Conservation (phyloP, 35 echinoderm and acorn worm species). For the Hemicentrotus pulcherrimus region DNA sequence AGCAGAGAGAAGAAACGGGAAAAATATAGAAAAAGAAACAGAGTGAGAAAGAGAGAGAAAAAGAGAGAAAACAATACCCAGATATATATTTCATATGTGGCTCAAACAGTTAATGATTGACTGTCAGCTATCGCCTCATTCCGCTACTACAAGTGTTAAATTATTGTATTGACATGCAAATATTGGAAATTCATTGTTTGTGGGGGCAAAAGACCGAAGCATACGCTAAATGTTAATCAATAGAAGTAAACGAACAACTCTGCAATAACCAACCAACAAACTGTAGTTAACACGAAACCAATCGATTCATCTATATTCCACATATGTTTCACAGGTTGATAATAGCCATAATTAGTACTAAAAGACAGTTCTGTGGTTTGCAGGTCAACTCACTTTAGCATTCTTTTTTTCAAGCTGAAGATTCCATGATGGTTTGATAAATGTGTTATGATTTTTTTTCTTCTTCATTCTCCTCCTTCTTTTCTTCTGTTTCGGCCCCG, state of each 20-base stretch:
- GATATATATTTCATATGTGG: too few species aligned
- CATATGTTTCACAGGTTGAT: not conserved
- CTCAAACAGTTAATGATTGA: not conserved
- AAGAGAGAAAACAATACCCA: too few species aligned
- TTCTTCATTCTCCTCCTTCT: too few species aligned
- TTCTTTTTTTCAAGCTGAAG: not conserved
- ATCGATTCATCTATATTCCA: not conserved
- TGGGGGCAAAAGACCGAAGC: constrained; percentile 15
- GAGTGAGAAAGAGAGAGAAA: too few species aligned
- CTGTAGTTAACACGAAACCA: not conserved
- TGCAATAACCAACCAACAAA: not conserved
- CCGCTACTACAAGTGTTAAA: not conserved
- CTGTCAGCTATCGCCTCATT: not conserved
- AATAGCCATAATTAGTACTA: not conserved
- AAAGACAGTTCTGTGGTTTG: not conserved
- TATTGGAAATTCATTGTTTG: constrained; percentile 19
- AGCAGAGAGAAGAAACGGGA: not conserved
- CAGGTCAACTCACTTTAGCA: not conserved
- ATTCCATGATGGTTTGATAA: too few species aligned
- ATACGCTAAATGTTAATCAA: constrained; percentile 15
- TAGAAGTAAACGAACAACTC: not conserved
- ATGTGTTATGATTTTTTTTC: too few species aligned
- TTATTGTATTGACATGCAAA: constrained; percentile 5
- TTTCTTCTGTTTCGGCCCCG: too few species aligned
- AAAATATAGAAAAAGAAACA: not conserved